Base-by-base conservation (phyloP, 2,888 invertebrate species). In the Pristionchus exspectatus region DNA sequence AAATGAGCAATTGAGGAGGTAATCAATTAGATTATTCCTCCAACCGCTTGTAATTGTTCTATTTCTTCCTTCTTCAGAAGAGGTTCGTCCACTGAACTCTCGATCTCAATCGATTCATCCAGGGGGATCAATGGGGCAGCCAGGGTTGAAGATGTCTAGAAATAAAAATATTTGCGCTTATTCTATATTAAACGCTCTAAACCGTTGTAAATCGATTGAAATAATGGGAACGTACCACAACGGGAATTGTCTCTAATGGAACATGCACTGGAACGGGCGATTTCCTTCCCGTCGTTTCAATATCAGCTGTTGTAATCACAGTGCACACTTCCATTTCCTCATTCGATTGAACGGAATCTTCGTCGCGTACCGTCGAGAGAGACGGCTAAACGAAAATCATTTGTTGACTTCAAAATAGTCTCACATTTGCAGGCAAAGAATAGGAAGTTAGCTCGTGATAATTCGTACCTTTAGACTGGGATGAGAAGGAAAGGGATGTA, bases 341-440 rank as follows among this genome's bases (percentile, higher is more conserved):
- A 18, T 72, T 72, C 12, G 87, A 87, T 50, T 86, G 86, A 4
- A 54, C 54, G 5, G 87, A 87, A 72, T 87, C 87, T 54, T 87
- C 87, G 30, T 87, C 87, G 7, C 74, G 72, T 54, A 87, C 87
- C 18, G 87, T 87, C 4, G 87, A 87, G 27, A 87, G 72, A 10
- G 87, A 72, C 5, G 87, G 87, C 87, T 87, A 21, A 21, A 77
- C 24, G 9, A 44, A 24, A 77, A 18, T 38, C 38, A 38, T 38
- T 3, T 38, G 38, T 38, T 3, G 38, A 38, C 38, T 38, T 38
- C 38, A 38, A 38, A 38, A 38, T 38, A 38, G 38, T 38, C 2
- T 5, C 2, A 38, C 38, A 38, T 38, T 38, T 38, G 38, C 38
- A 38, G n/a, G n/a, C n/a, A n/a, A n/a, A n/a, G 9, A 1, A 66